Conservation (phyloP, 2,797 vertebrate genomes). For the Falco columbarius region DNA sequence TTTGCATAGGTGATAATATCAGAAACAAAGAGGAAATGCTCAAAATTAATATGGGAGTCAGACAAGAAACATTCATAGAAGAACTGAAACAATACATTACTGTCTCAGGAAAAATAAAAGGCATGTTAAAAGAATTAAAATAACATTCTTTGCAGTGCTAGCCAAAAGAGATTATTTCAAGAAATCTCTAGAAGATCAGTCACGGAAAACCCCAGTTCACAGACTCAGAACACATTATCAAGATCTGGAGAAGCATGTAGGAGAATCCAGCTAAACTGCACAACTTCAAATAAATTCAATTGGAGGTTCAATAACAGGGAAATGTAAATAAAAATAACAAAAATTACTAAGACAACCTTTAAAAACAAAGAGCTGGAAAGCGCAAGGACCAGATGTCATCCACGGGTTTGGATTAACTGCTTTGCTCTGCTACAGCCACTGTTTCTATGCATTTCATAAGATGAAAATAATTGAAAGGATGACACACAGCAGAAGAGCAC, state of each 20-base stretch:
- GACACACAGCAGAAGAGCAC: background rate
- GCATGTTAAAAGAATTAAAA: background rate
- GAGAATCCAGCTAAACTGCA: background rate
- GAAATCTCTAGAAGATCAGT: conserved; percentile 2
- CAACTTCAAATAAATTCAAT: background rate
- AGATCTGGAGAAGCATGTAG: background rate
- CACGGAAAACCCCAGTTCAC: background rate
- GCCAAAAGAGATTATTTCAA: conserved; percentile 13
- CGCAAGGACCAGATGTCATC: background rate
- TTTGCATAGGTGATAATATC: background rate
- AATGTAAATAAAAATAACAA: conserved; percentile 24
- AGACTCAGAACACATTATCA: background rate
- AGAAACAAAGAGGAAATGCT: conserved; percentile 21
- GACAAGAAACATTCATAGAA: background rate
- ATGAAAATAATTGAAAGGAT: background rate
- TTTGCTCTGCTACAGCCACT: background rate
- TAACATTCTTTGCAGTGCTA: background rate
- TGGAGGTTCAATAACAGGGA: background rate
- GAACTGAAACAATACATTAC: background rate
- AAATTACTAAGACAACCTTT: conserved; percentile 10
- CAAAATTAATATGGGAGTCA: background rate
- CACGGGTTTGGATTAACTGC: background rate
- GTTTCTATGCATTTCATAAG: background rate
- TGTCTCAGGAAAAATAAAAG: background rate
- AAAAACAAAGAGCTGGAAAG: conserved; percentile 24